These are phyloP conservation scores for Dermatemys mawii DNA, from an alignment of 2,113 vertebrate genomes.

Conservation along the genomic window DNA sequence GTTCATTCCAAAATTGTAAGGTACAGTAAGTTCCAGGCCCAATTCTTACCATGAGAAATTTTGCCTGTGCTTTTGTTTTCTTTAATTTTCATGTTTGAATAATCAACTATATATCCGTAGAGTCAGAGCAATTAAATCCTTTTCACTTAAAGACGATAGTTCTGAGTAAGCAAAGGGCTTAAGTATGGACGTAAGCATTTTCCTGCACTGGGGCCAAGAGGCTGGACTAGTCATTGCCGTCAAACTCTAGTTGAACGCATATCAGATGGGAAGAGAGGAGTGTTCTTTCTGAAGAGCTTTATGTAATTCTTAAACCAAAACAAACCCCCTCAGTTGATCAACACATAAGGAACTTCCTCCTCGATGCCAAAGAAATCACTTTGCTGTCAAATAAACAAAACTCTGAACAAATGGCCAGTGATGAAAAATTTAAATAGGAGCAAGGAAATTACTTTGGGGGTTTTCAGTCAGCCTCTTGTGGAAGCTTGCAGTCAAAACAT, in stretches of 20 bases:
- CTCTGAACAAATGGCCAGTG: neutral
- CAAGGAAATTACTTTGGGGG: neutral
- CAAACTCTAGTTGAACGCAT: neutral
- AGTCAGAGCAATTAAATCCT: neutral
- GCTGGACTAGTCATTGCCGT: neutral
- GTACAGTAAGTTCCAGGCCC: neutral
- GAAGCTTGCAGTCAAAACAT: neutral
- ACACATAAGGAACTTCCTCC: neutral
- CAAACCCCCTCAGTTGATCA: neutral
- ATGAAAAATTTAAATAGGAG: neutral
- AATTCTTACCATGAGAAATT: neutral
- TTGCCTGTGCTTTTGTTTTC: neutral
- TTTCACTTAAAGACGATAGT: neutral
- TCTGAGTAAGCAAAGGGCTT: neutral
- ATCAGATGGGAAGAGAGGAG: neutral
- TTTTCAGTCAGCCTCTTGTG: neutral
- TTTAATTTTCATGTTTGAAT: neutral
- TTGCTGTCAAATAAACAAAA: neutral
- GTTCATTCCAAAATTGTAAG: neutral
- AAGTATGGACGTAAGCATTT: neutral
- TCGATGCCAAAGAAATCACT: neutral
- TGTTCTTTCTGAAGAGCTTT: neutral
- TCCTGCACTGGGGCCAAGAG: neutral
- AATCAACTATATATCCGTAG: neutral
- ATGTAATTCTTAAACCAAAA: neutral